These are phyloP conservation scores for Arenaria interpres DNA, from an alignment of 2,113 vertebrate genomes.

Conservation along the genomic window DNA sequence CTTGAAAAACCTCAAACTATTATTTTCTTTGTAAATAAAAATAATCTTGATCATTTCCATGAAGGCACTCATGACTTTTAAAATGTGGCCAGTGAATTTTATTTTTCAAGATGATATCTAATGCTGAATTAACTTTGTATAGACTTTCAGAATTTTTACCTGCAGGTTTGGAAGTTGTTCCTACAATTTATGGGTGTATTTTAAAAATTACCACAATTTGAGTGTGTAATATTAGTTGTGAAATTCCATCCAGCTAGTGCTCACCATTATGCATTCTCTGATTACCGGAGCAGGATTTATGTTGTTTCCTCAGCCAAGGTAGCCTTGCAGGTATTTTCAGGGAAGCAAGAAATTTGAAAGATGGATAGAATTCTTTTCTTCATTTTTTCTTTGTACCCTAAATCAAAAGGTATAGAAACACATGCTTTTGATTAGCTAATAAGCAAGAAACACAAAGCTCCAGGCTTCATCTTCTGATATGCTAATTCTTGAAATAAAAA, in stretches of 20 bases:
- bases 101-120: neutral
- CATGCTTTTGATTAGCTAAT: conserved; percentile 22
- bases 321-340: neutral
- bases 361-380: neutral
- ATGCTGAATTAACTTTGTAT: neutral
- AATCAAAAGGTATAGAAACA: neutral
- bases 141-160: neutral
- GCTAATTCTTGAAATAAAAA: conserved; percentile 40
- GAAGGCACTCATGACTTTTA: neutral
- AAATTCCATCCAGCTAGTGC: neutral
- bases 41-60: neutral
- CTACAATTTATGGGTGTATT: neutral
- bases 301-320: neutral
- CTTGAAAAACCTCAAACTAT: neutral
- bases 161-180: neutral
- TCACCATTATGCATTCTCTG: neutral
- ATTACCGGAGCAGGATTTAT: neutral
- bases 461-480: conserved; percentile 22
- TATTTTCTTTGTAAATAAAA: neutral
- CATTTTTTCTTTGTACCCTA: neutral
- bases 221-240: neutral
- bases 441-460: neutral
- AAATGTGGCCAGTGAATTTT: neutral
- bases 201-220: neutral
- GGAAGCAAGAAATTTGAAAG: neutral